Percentiles rank a stretch among this genome's conserved stretches.
These are phyloP conservation scores for Axinella damicornis DNA, from an alignment of 37 sponge, comb jelly and placozoan species.

Conservation along the genomic window DNA sequence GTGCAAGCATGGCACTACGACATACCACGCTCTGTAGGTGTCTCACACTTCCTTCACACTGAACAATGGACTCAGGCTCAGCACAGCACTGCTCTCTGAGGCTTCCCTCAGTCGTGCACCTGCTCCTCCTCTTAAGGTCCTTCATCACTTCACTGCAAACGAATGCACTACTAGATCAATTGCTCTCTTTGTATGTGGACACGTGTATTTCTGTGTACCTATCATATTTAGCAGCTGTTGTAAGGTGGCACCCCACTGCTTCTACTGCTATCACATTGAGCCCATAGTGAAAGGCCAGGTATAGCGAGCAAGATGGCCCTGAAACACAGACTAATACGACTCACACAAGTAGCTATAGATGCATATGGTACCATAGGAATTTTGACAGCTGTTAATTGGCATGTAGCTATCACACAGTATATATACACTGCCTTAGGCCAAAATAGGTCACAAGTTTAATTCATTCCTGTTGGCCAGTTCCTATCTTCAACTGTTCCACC, in stretches of 20 bases:
- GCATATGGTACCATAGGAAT: too few relatives aligned
- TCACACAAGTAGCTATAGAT: too few relatives aligned
- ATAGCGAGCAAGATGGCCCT: constrained; percentile 84
- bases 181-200: too few relatives aligned
- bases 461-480: not conserved
- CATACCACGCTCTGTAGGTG: constrained; percentile 31
- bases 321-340: not conserved
- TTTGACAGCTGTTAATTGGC: too few relatives aligned
- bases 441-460: too few relatives aligned
- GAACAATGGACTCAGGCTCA: not conserved
- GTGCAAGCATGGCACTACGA: too few relatives aligned
- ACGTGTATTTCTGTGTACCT: too few relatives aligned
- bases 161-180: too few relatives aligned
- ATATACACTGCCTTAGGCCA: too few relatives aligned
- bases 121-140: not conserved
- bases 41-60: constrained; percentile 1
- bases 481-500: too few relatives aligned
- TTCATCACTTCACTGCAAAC: constrained; percentile 22
- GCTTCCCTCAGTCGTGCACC: not conserved
- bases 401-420: too few relatives aligned
- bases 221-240: constrained; percentile 66
- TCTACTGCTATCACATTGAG: constrained; percentile 76
- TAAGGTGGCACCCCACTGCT: constrained; percentile 62
- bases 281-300: constrained; percentile 65
- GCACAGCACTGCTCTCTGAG: not conserved